phyloP scores from a whole-genome alignment of 2,797 vertebrate genomes.

The Chanos chanos region DNA sequence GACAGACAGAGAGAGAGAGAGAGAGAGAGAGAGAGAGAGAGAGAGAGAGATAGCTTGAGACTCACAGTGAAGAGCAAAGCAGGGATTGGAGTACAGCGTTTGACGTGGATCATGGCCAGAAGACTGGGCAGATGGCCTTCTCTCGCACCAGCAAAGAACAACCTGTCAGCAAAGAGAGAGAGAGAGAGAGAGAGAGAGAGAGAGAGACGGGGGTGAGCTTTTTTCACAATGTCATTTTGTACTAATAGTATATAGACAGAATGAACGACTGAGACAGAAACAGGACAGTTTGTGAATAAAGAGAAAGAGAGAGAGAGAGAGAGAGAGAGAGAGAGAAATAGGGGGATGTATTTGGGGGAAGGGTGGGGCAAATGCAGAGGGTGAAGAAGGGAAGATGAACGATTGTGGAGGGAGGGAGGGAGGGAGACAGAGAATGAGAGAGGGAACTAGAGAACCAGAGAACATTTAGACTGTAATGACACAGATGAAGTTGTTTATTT shows the following conservation, averaged over 20 bases:
- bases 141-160: constrained; percentile 91
- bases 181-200: background rate
- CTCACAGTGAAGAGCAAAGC: constrained; percentile 89
- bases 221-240: background rate
- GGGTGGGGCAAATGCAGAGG: background rate
- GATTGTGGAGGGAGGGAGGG: too few species aligned
- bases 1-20: background rate
- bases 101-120: constrained; percentile 91
- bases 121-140: constrained; percentile 90
- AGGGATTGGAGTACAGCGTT: constrained; percentile 88
- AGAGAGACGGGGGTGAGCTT: background rate
- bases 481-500: too few species aligned
- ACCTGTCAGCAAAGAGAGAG: constrained; percentile 58
- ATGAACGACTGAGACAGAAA: background rate
- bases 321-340: background rate
- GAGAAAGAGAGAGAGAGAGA: background rate
- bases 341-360: background rate
- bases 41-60: background rate
- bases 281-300: background rate
- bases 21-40: background rate
- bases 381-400: too few species aligned
- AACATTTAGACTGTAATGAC: too few species aligned
- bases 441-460: too few species aligned
- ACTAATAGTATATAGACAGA: too few species aligned
- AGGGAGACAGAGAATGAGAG: too few species aligned